Conservation (phyloP, 2,888 invertebrate genomes). For the Autographa pulchrina region DNA sequence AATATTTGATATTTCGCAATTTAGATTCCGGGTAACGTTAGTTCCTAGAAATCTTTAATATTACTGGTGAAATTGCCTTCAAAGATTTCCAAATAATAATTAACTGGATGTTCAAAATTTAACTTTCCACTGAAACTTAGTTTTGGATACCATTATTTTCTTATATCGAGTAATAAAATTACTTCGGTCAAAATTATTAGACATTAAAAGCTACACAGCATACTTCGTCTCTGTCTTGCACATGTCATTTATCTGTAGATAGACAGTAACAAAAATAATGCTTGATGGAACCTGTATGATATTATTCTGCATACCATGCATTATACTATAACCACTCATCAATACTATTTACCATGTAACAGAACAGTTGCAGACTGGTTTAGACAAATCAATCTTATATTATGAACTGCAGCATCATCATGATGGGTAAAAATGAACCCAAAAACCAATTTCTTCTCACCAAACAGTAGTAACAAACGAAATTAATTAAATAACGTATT, state of each 20-base stretch:
- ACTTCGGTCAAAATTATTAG: no score
- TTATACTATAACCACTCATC: no score
- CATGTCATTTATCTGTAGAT: no score
- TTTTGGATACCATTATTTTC: constrained; percentile 64
- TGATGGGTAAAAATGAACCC: background rate
- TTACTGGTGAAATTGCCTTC: background rate
- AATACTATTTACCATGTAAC: no score
- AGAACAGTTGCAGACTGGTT: no score
- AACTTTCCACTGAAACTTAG: constrained; percentile 69
- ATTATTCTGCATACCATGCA: no score
- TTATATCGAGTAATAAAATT: constrained; percentile 45
- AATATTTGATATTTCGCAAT: background rate
- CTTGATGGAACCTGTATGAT: no score
- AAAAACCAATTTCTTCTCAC: background rate
- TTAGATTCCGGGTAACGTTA: background rate
- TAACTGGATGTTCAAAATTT: constrained; percentile 65
- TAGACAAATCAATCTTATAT: no score
- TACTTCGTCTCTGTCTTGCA: no score
- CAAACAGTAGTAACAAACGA: constrained; percentile 18
- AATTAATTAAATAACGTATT: constrained; percentile 35
- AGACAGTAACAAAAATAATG: no score
- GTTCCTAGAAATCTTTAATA: background rate
- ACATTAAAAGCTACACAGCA: no score
- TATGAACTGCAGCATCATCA: background rate
- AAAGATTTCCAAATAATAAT: constrained; percentile 69